Evolutionary conservation across 2,113 vertebrate genomes (phyloP).

Genomic region (Lophura nycthemera): DNA sequence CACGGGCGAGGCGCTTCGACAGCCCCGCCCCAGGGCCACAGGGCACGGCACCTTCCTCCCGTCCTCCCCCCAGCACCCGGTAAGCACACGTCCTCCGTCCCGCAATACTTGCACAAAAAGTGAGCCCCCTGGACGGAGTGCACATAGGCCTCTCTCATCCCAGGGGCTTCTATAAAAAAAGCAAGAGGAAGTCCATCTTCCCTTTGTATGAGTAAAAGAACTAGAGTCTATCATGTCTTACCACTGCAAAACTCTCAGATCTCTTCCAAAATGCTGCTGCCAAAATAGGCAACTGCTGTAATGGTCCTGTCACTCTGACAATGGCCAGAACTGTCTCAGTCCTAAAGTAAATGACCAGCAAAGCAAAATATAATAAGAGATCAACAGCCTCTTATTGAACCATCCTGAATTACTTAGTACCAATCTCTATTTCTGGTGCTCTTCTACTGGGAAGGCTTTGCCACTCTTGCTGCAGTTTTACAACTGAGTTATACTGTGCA

Average conservation of each 20-base stretch:
- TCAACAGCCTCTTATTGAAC: background rate
- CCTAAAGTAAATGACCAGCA: background rate
- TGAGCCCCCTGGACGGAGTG: background rate
- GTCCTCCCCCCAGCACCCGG: background rate
- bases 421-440: background rate
- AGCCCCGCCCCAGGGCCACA: conserved; percentile 35
- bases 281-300: background rate
- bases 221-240: background rate
- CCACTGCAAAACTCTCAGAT: background rate
- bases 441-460: background rate
- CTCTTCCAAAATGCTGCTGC: background rate
- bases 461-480: background rate
- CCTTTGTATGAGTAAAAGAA: background rate
- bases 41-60: background rate
- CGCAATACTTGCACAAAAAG: background rate
- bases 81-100: background rate
- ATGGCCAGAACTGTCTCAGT: background rate
- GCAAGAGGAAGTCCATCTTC: background rate
- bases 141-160: background rate
- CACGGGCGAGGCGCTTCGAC: background rate
- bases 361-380: background rate
- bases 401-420: background rate
- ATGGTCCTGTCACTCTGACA: background rate
- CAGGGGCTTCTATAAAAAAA: background rate
- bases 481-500: background rate